Conservation (phyloP, 2,797 vertebrate species). For the Anguilla pacifica region DNA sequence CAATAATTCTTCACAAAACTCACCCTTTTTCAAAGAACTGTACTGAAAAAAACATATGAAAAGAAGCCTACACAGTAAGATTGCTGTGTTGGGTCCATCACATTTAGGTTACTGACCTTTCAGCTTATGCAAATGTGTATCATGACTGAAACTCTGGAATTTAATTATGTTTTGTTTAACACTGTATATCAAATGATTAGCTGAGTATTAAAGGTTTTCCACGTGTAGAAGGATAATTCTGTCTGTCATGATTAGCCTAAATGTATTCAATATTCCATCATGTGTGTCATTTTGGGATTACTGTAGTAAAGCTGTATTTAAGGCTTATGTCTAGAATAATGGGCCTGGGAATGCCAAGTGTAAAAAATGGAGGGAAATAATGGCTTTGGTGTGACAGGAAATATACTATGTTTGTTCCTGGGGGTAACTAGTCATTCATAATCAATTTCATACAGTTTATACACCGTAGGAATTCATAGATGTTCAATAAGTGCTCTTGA, state of each 20-base stretch:
- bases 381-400: background rate
- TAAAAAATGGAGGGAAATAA: background rate
- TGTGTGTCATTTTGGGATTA: constrained; percentile 20
- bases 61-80: background rate
- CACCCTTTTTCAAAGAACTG: background rate
- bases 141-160: background rate
- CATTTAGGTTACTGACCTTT: background rate
- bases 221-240: background rate
- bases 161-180: background rate
- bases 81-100: background rate
- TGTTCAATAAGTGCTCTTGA: background rate
- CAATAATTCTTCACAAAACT: background rate
- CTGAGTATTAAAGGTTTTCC: constrained; percentile 20
- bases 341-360: background rate
- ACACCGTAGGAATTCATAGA: background rate
- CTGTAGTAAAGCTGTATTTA: constrained; percentile 23
- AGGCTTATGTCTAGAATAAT: constrained; percentile 20
- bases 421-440: background rate
- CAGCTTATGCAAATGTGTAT: background rate
- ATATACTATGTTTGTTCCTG: background rate
- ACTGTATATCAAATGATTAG: constrained; percentile 17
- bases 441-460: background rate
- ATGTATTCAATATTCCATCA: constrained; percentile 14
- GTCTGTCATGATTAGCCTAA: constrained; percentile 8
- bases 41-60: background rate